Conservation (phyloP, 2,888 invertebrate species). For the Lampropteryx suffumata region DNA sequence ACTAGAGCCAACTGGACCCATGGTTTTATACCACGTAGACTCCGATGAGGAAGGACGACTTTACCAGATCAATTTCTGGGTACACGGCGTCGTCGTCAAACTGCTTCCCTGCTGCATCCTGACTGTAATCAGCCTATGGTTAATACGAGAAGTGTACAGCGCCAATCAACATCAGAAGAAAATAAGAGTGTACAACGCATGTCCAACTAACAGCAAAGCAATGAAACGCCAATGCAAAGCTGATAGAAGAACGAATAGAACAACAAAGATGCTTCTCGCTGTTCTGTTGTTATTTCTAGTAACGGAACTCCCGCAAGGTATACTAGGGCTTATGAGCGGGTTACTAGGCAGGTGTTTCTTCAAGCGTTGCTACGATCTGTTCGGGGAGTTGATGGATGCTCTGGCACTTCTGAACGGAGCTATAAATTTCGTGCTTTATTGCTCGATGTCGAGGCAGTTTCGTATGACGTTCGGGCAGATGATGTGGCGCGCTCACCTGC, state of each 20-base stretch:
- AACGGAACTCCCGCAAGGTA: slow-evolving; percentile 94
- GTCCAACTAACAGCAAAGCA: slow-evolving; percentile 65
- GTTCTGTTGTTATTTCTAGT: slow-evolving; percentile 93
- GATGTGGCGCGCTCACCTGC: slow-evolving; percentile 72
- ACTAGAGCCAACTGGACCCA: slow-evolving; percentile 73
- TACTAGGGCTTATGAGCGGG: slow-evolving; percentile 76
- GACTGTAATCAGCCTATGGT: slow-evolving; percentile 87
- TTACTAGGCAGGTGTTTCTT: slow-evolving; percentile 87
- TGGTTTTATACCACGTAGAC: slow-evolving; percentile 76
- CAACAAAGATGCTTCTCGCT: slow-evolving; percentile 94
- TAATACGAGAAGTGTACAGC: slow-evolving; percentile 88
- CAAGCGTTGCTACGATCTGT: slow-evolving; percentile 89
- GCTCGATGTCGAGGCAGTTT: slow-evolving; percentile 97
- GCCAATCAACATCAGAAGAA: slow-evolving; percentile 87
- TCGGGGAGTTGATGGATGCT: slow-evolving; percentile 95
- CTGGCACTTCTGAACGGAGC: slow-evolving; percentile 95
- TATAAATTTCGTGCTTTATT: slow-evolving; percentile 96
- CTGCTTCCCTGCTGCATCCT: slow-evolving; percentile 90
- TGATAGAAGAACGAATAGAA: slow-evolving; percentile 86
- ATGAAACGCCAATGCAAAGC: slow-evolving; percentile 69
- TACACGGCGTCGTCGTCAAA: slow-evolving; percentile 91
- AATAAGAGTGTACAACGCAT: slow-evolving; percentile 74
- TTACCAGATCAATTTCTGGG: slow-evolving; percentile 90
- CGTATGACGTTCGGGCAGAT: slow-evolving; percentile 82
- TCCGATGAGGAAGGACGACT: slow-evolving; percentile 83